phyloP scores from a whole-genome alignment of 2,888 invertebrate genomes.

The Crioceris asparagi region DNA sequence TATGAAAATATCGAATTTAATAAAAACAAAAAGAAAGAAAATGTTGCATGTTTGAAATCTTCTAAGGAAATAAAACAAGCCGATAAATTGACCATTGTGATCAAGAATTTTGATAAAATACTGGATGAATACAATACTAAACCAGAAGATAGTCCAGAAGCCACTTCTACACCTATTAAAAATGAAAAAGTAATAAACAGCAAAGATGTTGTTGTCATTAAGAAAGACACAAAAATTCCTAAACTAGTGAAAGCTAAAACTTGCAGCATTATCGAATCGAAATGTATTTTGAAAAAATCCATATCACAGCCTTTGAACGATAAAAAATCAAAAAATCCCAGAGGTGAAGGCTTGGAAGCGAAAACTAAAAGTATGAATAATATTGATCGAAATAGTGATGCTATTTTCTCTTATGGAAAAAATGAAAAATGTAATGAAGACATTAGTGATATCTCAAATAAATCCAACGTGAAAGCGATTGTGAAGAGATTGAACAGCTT shows the following conservation, averaged over 20 bases:
- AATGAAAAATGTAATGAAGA: conserved; percentile 3
- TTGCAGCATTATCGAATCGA: conserved; percentile 58
- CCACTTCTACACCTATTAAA: conserved; percentile 17
- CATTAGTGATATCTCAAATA: conserved; percentile 4
- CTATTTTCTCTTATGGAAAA: background rate
- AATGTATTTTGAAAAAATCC: conserved; percentile 53
- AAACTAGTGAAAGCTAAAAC: conserved; percentile 60
- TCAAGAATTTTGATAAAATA: conserved; percentile 45
- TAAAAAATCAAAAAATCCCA: background rate
- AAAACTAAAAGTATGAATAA: conserved; percentile 30
- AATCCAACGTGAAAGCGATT: conserved; percentile 29
- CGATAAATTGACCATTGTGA: conserved; percentile 40
- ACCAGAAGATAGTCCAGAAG: background rate
- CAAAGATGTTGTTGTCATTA: conserved; percentile 14
- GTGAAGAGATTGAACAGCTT: conserved; percentile 29
- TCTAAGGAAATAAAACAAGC: conserved; percentile 10
- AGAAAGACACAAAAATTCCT: conserved; percentile 35
- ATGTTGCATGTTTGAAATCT: conserved; percentile 11
- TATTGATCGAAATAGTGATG: conserved; percentile 11
- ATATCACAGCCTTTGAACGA: conserved; percentile 40
- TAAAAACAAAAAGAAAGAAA: conserved; percentile 8
- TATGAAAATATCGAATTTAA: conserved; percentile 27
- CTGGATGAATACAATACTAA: conserved; percentile 37
- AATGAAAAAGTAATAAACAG: conserved; percentile 5
- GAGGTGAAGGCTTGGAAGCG: conserved; percentile 9